phyloP scores from a whole-genome alignment of 2,797 vertebrate species.

The Tamandua tetradactyla region DNA sequence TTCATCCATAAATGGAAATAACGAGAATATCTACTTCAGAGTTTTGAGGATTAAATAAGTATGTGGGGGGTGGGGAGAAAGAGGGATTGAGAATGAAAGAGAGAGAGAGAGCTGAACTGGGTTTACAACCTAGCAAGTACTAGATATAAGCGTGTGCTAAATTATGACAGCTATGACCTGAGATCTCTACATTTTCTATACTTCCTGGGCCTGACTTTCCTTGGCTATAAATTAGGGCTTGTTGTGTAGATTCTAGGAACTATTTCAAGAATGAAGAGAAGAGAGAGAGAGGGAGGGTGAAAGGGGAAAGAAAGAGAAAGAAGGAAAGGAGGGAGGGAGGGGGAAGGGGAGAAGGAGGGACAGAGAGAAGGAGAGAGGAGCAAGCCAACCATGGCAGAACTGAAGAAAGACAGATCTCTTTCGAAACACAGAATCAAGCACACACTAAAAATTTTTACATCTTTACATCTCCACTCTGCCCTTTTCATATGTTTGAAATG shows the following conservation, averaged over 20 bases:
- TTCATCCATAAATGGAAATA: background rate
- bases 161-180: background rate
- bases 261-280: background rate
- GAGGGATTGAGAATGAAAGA: no score
- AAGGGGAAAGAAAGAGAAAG: background rate
- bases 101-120: background rate
- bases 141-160: background rate
- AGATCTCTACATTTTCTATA: background rate
- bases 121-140: background rate
- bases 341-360: background rate
- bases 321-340: background rate
- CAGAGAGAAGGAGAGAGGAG: background rate
- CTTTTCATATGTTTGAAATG: background rate
- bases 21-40: background rate
- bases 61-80: background rate
- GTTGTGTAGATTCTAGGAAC: background rate
- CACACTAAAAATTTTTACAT: background rate
- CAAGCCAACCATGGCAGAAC: background rate
- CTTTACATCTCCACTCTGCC: background rate
- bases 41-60: slow-evolving; percentile 11
- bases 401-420: background rate
- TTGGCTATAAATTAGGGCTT: background rate
- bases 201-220: background rate
- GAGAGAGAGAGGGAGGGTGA: no score
- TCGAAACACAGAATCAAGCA: background rate